These are phyloP conservation scores for Microctenopoma steveboyesi DNA, from an alignment of 2,797 vertebrate species.

Conservation along the genomic window DNA sequence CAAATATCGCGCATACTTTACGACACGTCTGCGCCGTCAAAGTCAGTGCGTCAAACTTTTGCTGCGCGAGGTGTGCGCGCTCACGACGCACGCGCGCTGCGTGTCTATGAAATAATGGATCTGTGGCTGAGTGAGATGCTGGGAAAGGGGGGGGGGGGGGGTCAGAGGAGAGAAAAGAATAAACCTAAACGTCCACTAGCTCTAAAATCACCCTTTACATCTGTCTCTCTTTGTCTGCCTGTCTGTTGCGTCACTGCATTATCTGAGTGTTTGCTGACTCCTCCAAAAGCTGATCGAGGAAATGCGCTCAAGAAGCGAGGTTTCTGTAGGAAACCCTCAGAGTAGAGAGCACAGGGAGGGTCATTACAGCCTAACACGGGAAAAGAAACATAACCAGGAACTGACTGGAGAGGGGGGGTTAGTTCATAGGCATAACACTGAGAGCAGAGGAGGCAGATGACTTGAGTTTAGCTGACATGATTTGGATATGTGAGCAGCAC, in stretches of 20 bases:
- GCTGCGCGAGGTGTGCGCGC: conserved; percentile 36
- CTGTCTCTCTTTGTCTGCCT: neutral
- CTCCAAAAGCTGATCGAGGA: conserved; percentile 16
- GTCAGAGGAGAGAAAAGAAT: neutral
- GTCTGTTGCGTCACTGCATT: neutral
- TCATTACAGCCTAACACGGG: conserved; percentile 11
- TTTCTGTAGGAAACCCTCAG: conserved; percentile 22
- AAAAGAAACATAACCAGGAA: conserved; percentile 20
- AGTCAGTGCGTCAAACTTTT: conserved; percentile 55
- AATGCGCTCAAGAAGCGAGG: conserved; percentile 22
- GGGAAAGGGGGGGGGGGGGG: neutral
- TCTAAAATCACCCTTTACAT: neutral
- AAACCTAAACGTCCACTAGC: no score
- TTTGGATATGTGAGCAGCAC: neutral
- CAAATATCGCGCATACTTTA: conserved; percentile 68
- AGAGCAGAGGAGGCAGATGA: conserved; percentile 43
- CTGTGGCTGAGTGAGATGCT: conserved; percentile 15
- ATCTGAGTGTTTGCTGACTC: neutral
- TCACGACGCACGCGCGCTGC: conserved; percentile 1
- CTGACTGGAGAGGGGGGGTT: neutral
- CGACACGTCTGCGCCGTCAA: conserved; percentile 20
- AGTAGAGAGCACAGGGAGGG: conserved; percentile 11
- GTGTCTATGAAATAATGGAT: conserved; percentile 11
- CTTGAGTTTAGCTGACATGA: conserved; percentile 1
- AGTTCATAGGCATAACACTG: neutral